Evolutionary conservation across 1,140 invertebrate species (phyloP), one percentile per base, ranked within the genome.

Genomic region (Leptopilina boulardi): DNA sequence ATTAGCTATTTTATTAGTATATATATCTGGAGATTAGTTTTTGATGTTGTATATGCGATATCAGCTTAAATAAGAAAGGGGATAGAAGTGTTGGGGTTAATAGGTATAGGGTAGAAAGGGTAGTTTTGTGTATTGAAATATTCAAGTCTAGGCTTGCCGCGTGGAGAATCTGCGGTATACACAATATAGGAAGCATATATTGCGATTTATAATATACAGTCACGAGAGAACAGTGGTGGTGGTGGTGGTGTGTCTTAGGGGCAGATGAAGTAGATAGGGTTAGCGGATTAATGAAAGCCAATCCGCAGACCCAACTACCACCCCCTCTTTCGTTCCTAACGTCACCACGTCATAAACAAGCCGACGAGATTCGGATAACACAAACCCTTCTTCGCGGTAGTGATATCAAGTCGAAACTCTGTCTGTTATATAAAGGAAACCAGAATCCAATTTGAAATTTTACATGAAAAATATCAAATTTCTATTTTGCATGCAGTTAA

Each of bases 271-370:
- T 70, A 85, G 86, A 89, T 87, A 89, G 87, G 88, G 85, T 87
- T 89, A 86, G 85, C 85, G 88, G 88, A 90, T 91, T 90, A 91
- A 90, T 91, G 90, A 90, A 89, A 89, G 88, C 86, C 90, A 90
- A 91, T 90, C 88, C 87, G 79, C 83, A 77, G 73, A 81, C 77
- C 81, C 81, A 79, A 74, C 80, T 85, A 84, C 83, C 83, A 15
- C 44, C 84, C 85, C 81, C 83, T 77, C 81, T 87, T 78, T 84
- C 84, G 81, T 87, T 83, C 78, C 81, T 87, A 80, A 84, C 84
- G 82, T 87, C 85, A 86, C 82, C 81, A 80, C 81, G 85, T 83
- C 74, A 87, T 87, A 87, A 89, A 89, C 87, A 89, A 88, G 82
- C 82, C 77, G 73, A 75, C 73, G 82, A 84, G 82, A 85, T 84